Evolutionary conservation across 2,797 vertebrate species (phyloP), one percentile per base, ranked within the genome.

Genomic region (Epinephelus malabaricus): DNA sequence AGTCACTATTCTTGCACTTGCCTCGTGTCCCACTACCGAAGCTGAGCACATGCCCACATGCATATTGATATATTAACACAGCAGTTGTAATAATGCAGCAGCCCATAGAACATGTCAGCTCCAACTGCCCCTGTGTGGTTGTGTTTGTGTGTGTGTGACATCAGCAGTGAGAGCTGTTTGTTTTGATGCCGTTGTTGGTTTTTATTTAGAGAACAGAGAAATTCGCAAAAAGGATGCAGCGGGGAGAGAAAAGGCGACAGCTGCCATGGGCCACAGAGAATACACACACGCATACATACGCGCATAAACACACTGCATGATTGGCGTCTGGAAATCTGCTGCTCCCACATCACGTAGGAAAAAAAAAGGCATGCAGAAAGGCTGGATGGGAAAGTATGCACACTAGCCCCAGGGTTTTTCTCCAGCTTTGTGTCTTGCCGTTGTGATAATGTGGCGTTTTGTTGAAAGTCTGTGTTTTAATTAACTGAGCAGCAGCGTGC

Each of bases 391-490:
- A 45, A 74, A 81, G 79, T 51, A 68, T 66, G 71, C 69, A 1
- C 62, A 13, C 40, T 45, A 21, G 79, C 88, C 89, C 75, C 58
- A 0, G 86, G 86, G 72, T 75, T 82, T 76, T 71, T 83, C 73
- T 90, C 74, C 77, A 60, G 82, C 78, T 88, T 83, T 49, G 25
- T 80, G 79, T 89, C 81, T 85, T 86, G 86, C 59, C 72, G 56
- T 89, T 79, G 82, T 80, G 86, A 90, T 90, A 85, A 90, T 90
- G 82, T 89, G 88, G 78, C 56, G 77, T 91, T 92, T 88, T 87
- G 90, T 88, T 88, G 81, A 87, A 90, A 87, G 87, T 83, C 84
- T 0, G 79, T 72, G 87, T 90, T 94, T 93, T 93, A 94, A 94
- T 94, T 92, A 93, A 90, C 75, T 56, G 78, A 79, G 88, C 69